phyloP scores from a whole-genome alignment of 92 coral and sea anemone species.

The Galaxea fascicularis region DNA sequence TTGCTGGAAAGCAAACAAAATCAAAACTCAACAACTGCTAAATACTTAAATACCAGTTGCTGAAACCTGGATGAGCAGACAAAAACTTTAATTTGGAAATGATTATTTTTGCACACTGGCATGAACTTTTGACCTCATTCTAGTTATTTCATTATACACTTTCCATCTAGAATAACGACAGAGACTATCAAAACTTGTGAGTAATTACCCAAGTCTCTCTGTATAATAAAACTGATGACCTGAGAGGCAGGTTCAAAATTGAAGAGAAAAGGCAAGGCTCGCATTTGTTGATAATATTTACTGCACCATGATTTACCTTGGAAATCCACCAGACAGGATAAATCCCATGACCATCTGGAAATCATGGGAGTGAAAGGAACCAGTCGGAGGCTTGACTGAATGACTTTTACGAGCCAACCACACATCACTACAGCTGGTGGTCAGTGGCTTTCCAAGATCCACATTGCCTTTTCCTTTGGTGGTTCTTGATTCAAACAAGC shows the following conservation, averaged over 20 bases:
- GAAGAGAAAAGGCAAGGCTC: background rate
- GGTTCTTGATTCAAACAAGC: constrained; percentile 42
- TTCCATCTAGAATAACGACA: no score
- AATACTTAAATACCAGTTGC: background rate
- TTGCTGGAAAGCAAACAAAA: constrained; percentile 61
- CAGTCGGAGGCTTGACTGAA: constrained; percentile 84
- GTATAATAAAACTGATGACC: no score
- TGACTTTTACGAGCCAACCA: constrained; percentile 97
- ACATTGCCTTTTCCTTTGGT: constrained; percentile 35
- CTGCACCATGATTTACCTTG: constrained; percentile 65
- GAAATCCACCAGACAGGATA: constrained; percentile 84
- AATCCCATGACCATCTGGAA: constrained; percentile 92
- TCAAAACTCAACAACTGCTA: background rate
- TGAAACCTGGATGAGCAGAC: no score
- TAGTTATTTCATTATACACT: no score
- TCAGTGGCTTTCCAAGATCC: constrained; percentile 67
- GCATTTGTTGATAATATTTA: background rate
- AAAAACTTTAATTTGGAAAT: no score
- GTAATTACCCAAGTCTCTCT: no score
- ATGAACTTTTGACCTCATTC: no score
- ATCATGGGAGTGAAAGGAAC: constrained; percentile 94
- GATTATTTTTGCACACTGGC: no score
- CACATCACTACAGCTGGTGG: constrained; percentile 83
- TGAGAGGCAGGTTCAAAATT: no score
- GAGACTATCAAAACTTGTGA: no score